Conservation (phyloP, 2,888 invertebrate genomes). For the Mimumesa dahlbomi region DNA sequence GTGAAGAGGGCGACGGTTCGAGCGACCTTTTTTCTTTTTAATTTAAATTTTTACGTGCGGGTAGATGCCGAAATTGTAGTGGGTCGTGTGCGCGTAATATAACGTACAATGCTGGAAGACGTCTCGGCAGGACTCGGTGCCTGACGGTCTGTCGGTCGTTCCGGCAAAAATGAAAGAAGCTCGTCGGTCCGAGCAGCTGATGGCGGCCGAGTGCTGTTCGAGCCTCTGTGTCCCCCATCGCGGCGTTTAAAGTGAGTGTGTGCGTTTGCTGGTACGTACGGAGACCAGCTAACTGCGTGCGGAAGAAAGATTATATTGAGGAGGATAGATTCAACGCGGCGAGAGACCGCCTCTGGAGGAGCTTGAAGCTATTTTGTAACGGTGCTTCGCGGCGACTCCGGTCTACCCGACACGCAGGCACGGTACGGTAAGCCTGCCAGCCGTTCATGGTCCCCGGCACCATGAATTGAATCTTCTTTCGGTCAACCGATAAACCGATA, state of each 20-base stretch:
- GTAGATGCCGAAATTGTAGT: slow-evolving; percentile 58
- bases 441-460: slow-evolving; percentile 25
- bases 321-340: slow-evolving; percentile 47
- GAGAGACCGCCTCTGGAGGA: slow-evolving; percentile 32
- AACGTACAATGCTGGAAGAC: slow-evolving; percentile 65
- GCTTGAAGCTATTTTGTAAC: slow-evolving; percentile 66
- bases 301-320: slow-evolving; percentile 47
- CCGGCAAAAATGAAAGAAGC: slow-evolving; percentile 73
- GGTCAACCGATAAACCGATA: not conserved
- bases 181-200: slow-evolving; percentile 77
- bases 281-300: slow-evolving; percentile 45
- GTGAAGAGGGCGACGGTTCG: slow-evolving; percentile 73
- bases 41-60: slow-evolving; percentile 61
- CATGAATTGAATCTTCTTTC: slow-evolving; percentile 22
- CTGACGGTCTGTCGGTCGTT: slow-evolving; percentile 63
- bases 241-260: slow-evolving; percentile 55
- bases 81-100: slow-evolving; percentile 42
- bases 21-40: slow-evolving; percentile 67
- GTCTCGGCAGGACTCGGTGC: slow-evolving; percentile 66
- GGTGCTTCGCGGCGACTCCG: slow-evolving; percentile 63
- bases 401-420: slow-evolving; percentile 55
- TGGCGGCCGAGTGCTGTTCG: slow-evolving; percentile 74
- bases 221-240: slow-evolving; percentile 66
- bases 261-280: slow-evolving; percentile 37
- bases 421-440: slow-evolving; percentile 49